A percentile compares a stretch with the other conserved stretches of the same genome.
Conservation (phyloP, 2,797 vertebrate genomes). For the Pelochelys cantorii region DNA sequence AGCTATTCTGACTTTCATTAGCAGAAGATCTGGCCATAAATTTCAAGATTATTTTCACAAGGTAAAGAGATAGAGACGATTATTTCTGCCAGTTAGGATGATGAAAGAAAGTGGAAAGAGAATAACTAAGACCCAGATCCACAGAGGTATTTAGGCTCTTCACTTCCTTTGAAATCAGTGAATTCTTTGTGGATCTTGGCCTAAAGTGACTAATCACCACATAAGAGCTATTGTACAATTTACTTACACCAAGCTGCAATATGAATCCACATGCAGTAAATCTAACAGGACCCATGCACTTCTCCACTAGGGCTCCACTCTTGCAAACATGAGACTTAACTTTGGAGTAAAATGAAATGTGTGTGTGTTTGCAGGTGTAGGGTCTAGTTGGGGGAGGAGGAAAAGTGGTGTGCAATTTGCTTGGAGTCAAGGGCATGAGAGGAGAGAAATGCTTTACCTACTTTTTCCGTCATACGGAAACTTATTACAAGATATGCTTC, state of each 20-base stretch:
- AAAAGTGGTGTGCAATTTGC: accelerated
- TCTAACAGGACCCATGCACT: not conserved
- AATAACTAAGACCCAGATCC: not conserved
- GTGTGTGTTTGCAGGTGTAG: not conserved
- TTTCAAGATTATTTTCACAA: not conserved
- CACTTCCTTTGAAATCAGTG: not conserved
- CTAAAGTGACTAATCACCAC: not conserved
- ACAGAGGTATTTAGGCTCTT: not conserved
- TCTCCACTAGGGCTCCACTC: not conserved
- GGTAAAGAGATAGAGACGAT: not conserved
- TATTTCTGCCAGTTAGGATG: not conserved
- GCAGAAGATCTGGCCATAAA: not conserved
- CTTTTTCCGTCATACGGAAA: not conserved
- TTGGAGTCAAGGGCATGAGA: not conserved
- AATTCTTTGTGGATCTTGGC: not conserved
- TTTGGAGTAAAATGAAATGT: not conserved
- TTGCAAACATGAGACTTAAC: not conserved
- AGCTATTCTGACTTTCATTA: not conserved
- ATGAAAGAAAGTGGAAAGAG: not conserved
- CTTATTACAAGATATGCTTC: not conserved
- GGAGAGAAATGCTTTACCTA: accelerated
- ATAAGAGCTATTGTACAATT: not conserved
- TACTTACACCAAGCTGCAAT: not conserved
- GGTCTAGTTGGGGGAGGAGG: not conserved
- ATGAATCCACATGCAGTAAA: not conserved